Base-by-base conservation (phyloP, 2,888 invertebrate species). In the Timandra comae region DNA sequence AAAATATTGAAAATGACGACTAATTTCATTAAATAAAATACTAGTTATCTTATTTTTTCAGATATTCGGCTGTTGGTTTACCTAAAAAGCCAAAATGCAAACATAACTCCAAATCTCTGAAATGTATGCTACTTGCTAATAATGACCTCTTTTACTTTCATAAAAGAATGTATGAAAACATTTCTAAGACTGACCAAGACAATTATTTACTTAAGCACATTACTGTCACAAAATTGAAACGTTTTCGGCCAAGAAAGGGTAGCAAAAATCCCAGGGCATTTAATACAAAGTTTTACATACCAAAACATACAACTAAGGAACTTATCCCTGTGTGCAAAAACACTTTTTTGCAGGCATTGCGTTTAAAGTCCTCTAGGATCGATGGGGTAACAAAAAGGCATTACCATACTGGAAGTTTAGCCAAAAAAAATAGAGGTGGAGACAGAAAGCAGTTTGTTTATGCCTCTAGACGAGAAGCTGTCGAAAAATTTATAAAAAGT, bases 391-490 rank as follows among this genome's bases (percentile, higher is more conserved):
- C 32, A 10, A 34, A 33, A 35, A 31, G 41, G 11, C 27, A 33
- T 25, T 38, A n/a, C 13, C 21, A 36, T 23, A 28, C 22, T 36
- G 44, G 38, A 26, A n/a, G 25, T 12, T 12, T 38, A 19, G 41
- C 41, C 8, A 33, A 27, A 20, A 35, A 42, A 36, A 39, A 24
- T 12, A 24, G 42, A 29, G 42, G 39, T 22, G 39, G 42, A n/a
- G 25, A 43, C 13, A 24, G 36, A 33, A 43, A 43, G 9, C n/a
- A 29, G 20, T 34, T 33, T 31, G 5, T 3, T 16, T 16, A 4
- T 5, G 3, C 16, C 16, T 16, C 16, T 16, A 16, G 26, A 28
- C 13, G 8, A 31, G 34, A 38, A 34, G 30, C 38, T 7, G 38
- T 34, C 6, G 12, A 26, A 16, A 38, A 38, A 20, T 34, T 34